Evolutionary conservation across 2,888 invertebrate species (phyloP), one percentile per base, ranked within the genome.

Genomic region (Anagyrus pseudococci): DNA sequence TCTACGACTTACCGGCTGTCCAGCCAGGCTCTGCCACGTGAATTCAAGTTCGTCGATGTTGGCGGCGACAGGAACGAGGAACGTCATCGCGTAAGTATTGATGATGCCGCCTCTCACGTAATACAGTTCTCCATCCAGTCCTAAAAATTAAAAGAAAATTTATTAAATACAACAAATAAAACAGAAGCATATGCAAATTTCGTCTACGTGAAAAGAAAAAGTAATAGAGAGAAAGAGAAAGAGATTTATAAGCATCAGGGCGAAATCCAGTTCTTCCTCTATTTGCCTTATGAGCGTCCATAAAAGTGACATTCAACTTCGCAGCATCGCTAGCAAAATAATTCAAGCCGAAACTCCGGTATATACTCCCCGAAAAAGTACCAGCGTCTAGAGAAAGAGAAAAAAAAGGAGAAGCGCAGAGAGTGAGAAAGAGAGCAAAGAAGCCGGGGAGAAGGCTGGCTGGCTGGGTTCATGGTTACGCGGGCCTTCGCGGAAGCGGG

Each of bases 101-200:
- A 93, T 89, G 63, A 90, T 88, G 26, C 94, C 94, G 75, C 92
- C 90, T 67, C 90, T 84, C 15, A 94, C 93, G 80, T 94, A 94
- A 82, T 88, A 93, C 70, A 93, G 78, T 78, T 91, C 89, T n/a
- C 89, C 89, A 72, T 89, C 86, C 72, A 90, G 82, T 72, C 90
- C 90, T 90, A 84, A 7, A 85, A 86, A 46, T 46, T 7, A 43
- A 19, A 2, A 19, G 15, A 2, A 37, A 2, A 2, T 10, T 37
- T 37, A 15, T 37, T 15, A 37, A 13, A 13, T 37, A 13, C 33
- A 37, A 37, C 15, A 8, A 37, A 37, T 8, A 37, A n/a, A n/a
- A n/a, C n/a, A n/a, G n/a, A n/a, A n/a, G n/a, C n/a, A n/a, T n/a
- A n/a, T 2, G 8, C 33, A 37, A 7, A 29, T 7, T 7, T 29